Base-by-base conservation (phyloP, 2,888 invertebrate genomes). In the Eristalis arbustorum region DNA sequence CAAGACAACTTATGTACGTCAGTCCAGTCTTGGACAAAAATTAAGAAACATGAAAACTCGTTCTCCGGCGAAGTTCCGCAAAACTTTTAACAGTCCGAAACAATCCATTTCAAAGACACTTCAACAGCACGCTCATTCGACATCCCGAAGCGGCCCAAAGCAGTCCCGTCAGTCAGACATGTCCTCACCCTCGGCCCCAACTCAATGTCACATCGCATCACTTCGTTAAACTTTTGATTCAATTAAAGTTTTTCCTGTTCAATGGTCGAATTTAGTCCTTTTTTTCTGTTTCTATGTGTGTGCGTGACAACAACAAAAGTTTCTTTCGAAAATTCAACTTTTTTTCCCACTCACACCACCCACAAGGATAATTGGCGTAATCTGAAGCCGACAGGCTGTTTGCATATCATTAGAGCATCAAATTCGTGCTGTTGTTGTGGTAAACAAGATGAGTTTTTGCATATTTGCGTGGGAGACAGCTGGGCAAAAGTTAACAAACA, bases 301-400 rank as follows among this genome's bases (percentile, higher is more conserved):
- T 57, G 40, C 11, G 11, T 61, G 23, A n/a, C 22, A 28, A 25
- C 25, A 25, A 25, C 25, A 73, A 73, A 73, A 73, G 73, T 74
- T 66, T 57, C 5, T 23, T 23, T 23, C 14, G 18, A 57, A 56
- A 63, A 66, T 71, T 22, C 57, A 78, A 72, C 78, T 78, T 78
- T 78, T 49, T n/a, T n/a, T n/a, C n/a, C n/a, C 18, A 66, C 63
- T 77, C 69, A 37, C 62, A 1, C 25, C 69, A 37, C 62, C 25
- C 25, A 63, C 62, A 56, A 73, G 73, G 62, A 80, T 69, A 74
- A 74, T 75, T 75, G 61, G 63, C 18, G 57, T 81, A 74, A 75
- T 81, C 80, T 81, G 80, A 57, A 57, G 57, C n/a, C 63, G 74
- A 81, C 80, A 81, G 74, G 42, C 74, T 74, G 74, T 81, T 81